These are phyloP conservation scores for Basileuterus tristriatus DNA, from an alignment of 2,797 vertebrate genomes.

Conservation along the genomic window DNA sequence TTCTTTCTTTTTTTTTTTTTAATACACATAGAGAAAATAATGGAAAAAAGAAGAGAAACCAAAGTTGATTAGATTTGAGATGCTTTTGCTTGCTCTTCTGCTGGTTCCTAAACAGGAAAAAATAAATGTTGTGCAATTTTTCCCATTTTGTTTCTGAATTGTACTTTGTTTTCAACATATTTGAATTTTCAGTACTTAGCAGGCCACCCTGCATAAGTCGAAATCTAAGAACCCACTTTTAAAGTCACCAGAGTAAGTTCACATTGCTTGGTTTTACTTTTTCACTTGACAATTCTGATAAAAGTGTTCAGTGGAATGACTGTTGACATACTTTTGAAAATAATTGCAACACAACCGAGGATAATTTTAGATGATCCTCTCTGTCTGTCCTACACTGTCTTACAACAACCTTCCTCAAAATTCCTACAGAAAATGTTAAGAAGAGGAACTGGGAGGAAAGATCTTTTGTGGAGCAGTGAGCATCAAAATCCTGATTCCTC, in stretches of 20 bases:
- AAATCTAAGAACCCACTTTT: background rate
- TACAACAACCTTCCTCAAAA: background rate
- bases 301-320: background rate
- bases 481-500: background rate
- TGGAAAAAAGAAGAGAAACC: background rate
- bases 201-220: background rate
- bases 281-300: background rate
- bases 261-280: background rate
- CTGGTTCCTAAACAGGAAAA: background rate
- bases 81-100: background rate
- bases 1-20: background rate
- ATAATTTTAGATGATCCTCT: background rate
- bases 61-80: background rate
- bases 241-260: background rate
- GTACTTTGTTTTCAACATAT: background rate
- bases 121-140: background rate
- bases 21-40: rapidly evolving
- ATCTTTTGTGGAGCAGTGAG: background rate
- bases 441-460: background rate
- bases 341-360: background rate
- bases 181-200: background rate
- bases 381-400: background rate
- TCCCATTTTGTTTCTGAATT: background rate
- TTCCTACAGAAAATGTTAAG: background rate
- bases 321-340: background rate